A percentile compares a stretch with the other conserved stretches of the same genome.
Conservation (phyloP, 2,113 vertebrate genomes). For the Ifrita kowaldi region DNA sequence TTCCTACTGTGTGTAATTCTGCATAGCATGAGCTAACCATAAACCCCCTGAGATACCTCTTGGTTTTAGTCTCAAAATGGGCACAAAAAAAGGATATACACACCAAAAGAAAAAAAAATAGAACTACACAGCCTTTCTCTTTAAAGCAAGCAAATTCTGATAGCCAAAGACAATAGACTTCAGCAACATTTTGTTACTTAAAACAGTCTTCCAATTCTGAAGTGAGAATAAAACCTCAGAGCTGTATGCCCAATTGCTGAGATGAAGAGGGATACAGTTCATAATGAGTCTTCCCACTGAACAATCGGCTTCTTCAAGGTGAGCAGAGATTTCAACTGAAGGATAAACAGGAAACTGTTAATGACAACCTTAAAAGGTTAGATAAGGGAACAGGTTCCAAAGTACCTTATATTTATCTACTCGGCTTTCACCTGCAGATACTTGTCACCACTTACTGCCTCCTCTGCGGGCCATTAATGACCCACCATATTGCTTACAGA, state of each 20-base stretch:
- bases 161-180: background rate
- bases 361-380: conserved; percentile 47
- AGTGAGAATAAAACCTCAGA: background rate
- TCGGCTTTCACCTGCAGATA: conserved; percentile 41
- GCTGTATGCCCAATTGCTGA: background rate
- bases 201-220: background rate
- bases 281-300: background rate
- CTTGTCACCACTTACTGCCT: conserved; percentile 11
- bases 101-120: background rate
- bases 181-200: background rate
- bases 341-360: conserved; percentile 52
- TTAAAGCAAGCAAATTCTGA: background rate
- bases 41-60: background rate
- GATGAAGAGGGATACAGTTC: background rate
- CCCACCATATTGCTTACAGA: background rate
- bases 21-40: background rate
- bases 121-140: background rate
- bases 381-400: conserved; percentile 62
- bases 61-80: background rate
- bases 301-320: conserved; percentile 12
- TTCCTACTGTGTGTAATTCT: background rate
- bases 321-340: conserved; percentile 21
- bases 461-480: background rate
- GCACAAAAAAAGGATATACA: background rate
- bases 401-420: conserved; percentile 48